Evolutionary conservation across 2,888 invertebrate species (phyloP).

Genomic region (Hartigia nigra): DNA sequence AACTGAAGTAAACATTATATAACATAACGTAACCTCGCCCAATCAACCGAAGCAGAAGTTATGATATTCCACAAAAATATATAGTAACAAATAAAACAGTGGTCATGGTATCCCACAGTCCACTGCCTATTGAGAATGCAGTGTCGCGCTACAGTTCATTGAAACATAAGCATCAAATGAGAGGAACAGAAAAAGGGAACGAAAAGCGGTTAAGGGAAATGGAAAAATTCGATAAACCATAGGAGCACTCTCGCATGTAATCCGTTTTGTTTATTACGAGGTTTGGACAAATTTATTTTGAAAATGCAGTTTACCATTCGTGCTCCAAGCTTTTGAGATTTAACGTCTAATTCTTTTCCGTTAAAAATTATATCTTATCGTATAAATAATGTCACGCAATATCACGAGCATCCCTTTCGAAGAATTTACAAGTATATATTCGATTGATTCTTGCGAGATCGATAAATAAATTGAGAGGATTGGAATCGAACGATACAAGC

Average conservation of each 20-base stretch:
- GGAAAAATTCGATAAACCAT: slow-evolving; percentile 45
- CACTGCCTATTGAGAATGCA: too few relatives aligned
- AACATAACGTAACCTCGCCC: too few relatives aligned
- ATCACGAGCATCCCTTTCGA: neutral
- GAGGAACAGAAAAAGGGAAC: slow-evolving; percentile 6
- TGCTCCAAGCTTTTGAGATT: slow-evolving; percentile 20
- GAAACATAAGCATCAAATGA: too few relatives aligned
- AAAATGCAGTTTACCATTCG: slow-evolving; percentile 48
- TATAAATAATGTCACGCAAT: neutral
- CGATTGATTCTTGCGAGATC: neutral
- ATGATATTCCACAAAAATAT: too few relatives aligned
- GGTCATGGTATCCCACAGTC: too few relatives aligned
- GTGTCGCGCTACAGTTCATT: too few relatives aligned
- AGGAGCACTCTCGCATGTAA: slow-evolving; percentile 42
- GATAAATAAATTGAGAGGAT: neutral
- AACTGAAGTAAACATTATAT: too few relatives aligned
- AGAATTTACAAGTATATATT: neutral
- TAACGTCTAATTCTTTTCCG: neutral
- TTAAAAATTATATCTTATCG: neutral
- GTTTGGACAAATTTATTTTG: slow-evolving; percentile 22
- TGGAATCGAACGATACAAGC: neutral
- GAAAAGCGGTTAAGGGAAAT: neutral
- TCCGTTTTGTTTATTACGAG: slow-evolving; percentile 56
- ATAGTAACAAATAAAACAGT: too few relatives aligned
- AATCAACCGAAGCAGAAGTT: too few relatives aligned